phyloP scores from a whole-genome alignment of 2,888 invertebrate genomes.

The Sesamia inferens region DNA sequence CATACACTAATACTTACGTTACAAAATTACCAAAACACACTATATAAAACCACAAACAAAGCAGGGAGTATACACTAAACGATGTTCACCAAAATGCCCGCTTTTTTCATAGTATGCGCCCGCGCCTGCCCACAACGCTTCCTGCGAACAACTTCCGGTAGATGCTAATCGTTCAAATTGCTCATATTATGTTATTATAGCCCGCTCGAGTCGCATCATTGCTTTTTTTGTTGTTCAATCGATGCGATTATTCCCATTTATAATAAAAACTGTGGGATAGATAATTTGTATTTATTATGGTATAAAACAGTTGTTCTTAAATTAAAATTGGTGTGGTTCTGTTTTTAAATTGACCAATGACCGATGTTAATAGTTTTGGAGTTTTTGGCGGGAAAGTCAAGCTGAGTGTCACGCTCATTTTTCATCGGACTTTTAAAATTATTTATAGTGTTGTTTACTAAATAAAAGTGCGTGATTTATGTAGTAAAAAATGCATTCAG shows the following conservation, averaged over 20 bases:
- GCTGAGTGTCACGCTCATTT: too few species aligned
- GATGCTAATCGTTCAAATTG: slow-evolving; percentile 80
- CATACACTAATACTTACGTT: neutral
- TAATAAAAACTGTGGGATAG: slow-evolving; percentile 61
- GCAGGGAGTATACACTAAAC: slow-evolving; percentile 41
- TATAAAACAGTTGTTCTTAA: slow-evolving; percentile 59
- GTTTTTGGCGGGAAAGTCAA: too few species aligned
- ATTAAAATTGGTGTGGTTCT: slow-evolving; percentile 51
- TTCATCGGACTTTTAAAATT: too few species aligned
- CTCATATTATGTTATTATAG: slow-evolving; percentile 84
- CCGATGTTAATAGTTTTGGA: slow-evolving; percentile 32
- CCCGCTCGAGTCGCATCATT: slow-evolving; percentile 81
- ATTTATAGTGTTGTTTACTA: too few species aligned
- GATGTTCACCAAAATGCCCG: slow-evolving; percentile 38
- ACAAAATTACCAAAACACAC: slow-evolving; percentile 36
- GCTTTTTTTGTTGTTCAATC: slow-evolving; percentile 73
- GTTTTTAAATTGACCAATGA: slow-evolving; percentile 40
- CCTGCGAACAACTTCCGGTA: slow-evolving; percentile 84
- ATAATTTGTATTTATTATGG: slow-evolving; percentile 60
- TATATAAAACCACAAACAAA: slow-evolving; percentile 57
- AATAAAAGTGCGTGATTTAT: too few species aligned
- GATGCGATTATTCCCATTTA: slow-evolving; percentile 62
- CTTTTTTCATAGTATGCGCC: slow-evolving; percentile 71
- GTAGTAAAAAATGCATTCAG: too few species aligned
- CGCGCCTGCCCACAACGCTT: slow-evolving; percentile 83